Percentiles rank a stretch among this genome's conserved stretches.
These are phyloP conservation scores for Toxostoma redivivum DNA, from an alignment of 2,113 vertebrate genomes.

Conservation along the genomic window DNA sequence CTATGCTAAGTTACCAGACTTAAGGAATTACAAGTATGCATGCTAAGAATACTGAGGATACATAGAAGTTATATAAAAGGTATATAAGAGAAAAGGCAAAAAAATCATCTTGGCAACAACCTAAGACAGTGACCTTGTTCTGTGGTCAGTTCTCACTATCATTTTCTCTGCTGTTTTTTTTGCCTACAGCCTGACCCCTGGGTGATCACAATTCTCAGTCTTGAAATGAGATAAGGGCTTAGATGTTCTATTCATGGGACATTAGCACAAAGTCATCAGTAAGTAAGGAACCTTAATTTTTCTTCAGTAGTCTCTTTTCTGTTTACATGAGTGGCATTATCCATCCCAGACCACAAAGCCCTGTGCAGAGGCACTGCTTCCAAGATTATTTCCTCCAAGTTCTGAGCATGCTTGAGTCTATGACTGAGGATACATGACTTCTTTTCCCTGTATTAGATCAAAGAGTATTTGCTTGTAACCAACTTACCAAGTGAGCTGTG, in stretches of 20 bases:
- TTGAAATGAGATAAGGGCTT: neutral
- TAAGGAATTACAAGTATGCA: neutral
- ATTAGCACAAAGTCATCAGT: neutral
- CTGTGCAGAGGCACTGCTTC: neutral
- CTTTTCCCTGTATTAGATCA: neutral
- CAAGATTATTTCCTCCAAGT: neutral
- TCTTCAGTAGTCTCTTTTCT: neutral
- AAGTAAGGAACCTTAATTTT: neutral
- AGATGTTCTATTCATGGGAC: neutral
- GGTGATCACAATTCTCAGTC: neutral
- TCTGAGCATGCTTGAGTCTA: neutral
- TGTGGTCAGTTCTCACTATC: neutral
- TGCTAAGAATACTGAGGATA: neutral
- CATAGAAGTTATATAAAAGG: neutral
- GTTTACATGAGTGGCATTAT: fast-evolving
- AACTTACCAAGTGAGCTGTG: neutral
- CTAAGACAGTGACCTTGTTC: neutral
- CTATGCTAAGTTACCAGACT: neutral
- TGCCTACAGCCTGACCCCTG: neutral
- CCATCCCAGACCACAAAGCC: neutral
- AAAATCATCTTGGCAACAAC: neutral
- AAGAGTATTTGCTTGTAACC: neutral
- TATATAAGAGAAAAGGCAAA: neutral
- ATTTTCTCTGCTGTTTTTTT: neutral
- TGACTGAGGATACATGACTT: neutral